phyloP scores from a whole-genome alignment of 1,140 invertebrate species.

The Myzus persicae region DNA sequence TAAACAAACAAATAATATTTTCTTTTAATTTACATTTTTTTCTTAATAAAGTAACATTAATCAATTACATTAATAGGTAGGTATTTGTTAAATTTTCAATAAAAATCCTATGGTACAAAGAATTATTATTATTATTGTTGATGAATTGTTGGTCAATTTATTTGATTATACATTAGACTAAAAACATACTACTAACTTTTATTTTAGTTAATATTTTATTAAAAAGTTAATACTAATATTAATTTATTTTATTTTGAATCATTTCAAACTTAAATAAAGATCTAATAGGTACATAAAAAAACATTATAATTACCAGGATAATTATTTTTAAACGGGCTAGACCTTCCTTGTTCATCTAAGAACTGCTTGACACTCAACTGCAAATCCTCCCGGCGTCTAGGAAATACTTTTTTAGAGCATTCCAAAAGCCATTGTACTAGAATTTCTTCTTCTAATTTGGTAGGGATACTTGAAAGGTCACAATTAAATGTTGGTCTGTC shows the following conservation, averaged over 20 bases:
- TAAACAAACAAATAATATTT: too few species aligned
- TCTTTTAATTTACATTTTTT: too few species aligned
- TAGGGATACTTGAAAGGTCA: background rate
- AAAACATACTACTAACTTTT: too few species aligned
- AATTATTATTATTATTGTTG: too few species aligned
- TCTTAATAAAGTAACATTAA: background rate
- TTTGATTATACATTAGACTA: background rate
- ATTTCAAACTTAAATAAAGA: background rate
- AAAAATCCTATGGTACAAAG: background rate
- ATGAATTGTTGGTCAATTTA: background rate
- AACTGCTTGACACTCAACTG: background rate
- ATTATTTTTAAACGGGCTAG: constrained; percentile 17
- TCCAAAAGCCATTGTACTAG: background rate
- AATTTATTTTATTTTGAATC: background rate
- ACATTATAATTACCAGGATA: background rate
- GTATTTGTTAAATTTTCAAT: background rate
- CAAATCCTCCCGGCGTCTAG: background rate
- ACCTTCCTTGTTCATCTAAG: background rate
- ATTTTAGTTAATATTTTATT: background rate
- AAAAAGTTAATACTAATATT: background rate
- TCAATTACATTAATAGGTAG: background rate
- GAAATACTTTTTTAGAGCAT: background rate
- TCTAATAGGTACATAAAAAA: background rate
- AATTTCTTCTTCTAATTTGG: background rate
- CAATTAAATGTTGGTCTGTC: background rate